Evolutionary conservation across 2,797 vertebrate genomes (phyloP).

Genomic region (Betta splendens): DNA sequence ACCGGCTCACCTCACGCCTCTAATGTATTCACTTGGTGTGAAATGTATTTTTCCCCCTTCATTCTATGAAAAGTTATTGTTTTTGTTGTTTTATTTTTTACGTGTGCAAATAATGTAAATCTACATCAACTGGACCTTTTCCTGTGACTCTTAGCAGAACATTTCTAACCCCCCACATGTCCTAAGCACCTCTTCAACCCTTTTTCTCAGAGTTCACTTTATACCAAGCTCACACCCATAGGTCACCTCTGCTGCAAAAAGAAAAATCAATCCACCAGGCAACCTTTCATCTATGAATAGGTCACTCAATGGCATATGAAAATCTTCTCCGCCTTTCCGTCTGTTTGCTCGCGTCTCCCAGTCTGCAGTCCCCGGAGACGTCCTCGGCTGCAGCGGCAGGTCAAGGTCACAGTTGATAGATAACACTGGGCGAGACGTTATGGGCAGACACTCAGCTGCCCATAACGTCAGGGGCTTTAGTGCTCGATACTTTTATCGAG

Average conservation of each 20-base stretch:
- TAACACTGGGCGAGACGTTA: conserved; percentile 27
- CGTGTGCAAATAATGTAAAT: too few species aligned
- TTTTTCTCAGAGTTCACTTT: conserved; percentile 39
- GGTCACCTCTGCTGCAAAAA: conserved; percentile 60
- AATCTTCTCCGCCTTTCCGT: conserved; percentile 35
- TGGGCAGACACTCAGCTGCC: conserved; percentile 24
- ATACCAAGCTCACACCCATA: conserved; percentile 47
- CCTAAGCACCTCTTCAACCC: conserved; percentile 20
- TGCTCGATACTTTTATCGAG: conserved; percentile 24
- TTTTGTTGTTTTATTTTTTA: too few species aligned
- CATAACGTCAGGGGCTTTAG: conserved; percentile 29
- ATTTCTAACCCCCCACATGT: neutral
- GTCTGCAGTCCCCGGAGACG: conserved; percentile 40
- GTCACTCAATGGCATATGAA: conserved; percentile 62
- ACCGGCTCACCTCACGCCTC: too few species aligned
- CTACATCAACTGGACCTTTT: neutral
- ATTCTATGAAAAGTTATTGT: too few species aligned
- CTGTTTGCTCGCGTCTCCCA: conserved; percentile 29
- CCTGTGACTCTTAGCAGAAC: neutral
- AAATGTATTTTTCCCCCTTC: too few species aligned
- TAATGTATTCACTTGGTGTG: too few species aligned
- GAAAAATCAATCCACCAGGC: conserved; percentile 68
- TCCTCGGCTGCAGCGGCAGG: conserved; percentile 37
- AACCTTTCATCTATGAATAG: conserved; percentile 62
- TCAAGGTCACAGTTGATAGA: conserved; percentile 61